Percentiles rank a stretch among this genome's conserved stretches.
Evolutionary conservation across 2,888 invertebrate genomes (phyloP).

Genomic region (Deilephila elpenor): DNA sequence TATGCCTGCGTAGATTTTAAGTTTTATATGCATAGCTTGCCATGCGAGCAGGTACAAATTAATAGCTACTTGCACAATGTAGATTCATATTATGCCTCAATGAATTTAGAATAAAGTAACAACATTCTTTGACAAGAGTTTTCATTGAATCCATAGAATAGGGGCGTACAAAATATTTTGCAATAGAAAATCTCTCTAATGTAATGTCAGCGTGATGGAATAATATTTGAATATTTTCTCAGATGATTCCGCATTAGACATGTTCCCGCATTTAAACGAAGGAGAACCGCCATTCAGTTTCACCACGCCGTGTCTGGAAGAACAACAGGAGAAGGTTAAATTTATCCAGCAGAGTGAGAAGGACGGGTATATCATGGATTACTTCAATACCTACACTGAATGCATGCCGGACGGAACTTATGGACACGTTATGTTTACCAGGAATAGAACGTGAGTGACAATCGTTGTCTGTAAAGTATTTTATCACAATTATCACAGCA

Average conservation of each 20-base stretch:
- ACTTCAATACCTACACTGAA: constrained; percentile 51
- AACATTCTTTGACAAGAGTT: no score
- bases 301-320: constrained; percentile 67
- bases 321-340: constrained; percentile 49
- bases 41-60: no score
- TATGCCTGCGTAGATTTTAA: no score
- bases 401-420: constrained; percentile 74
- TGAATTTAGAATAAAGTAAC: no score
- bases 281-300: constrained; percentile 64
- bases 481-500: no score
- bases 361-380: constrained; percentile 67
- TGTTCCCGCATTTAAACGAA: constrained; percentile 58
- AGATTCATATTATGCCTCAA: no score
- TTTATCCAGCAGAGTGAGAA: constrained; percentile 57
- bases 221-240: constrained; percentile 35
- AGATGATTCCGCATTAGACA: constrained; percentile 65
- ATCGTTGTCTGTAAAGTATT: not conserved
- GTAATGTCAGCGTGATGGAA: not conserved
- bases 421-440: constrained; percentile 53
- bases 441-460: constrained; percentile 64
- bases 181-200: no score
- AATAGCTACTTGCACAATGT: no score
- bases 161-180: no score
- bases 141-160: no score
- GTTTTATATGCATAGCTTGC: no score